Base-by-base conservation (phyloP, 2,888 invertebrate genomes). In the Macroteleia sp. region DNA sequence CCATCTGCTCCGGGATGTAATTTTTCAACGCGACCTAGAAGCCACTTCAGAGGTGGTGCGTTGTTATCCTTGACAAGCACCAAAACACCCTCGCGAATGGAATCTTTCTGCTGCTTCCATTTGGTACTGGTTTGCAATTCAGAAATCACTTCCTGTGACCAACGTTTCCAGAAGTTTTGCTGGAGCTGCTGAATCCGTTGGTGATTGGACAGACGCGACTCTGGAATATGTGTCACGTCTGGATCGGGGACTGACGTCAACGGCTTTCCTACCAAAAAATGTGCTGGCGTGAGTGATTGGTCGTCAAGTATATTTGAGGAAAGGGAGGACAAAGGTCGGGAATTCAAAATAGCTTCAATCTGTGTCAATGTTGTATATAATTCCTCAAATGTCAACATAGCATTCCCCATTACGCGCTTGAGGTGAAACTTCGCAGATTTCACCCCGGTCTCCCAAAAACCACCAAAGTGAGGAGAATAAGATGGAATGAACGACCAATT, bases 121-220 rank as follows among this genome's bases (percentile, higher is more conserved):
- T 84, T 82, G 1, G 69, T 59, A 1, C 82, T 12, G 16, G 75
- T 75, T 32, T 84, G 81, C 0, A 84, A 74, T 44, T 75, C 70
- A 12, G 74, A 54, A 1, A 86, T 14, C 10, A 85, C 87, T 32
- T 87, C 85, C 28, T 57, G 61, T 3, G 50, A 52, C 86, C 79
- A 83, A 10, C 61, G 56, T 46, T 48, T 77, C 85, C 64, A 84
- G 9, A 73, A 80, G 39, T 82, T 69, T 19, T 83, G 82, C 8
- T 44, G 20, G 8, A 79, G 5, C 2, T 71, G 48, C 46, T 83
- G 82, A 0, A 85, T 14, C 1, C 42, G 32, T 32, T 85, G 80
- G 78, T 79, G 87, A 0, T 79, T 48, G 5, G 41, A 22, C n/a
- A 85, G 39, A 1, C 81, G 66, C 32, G 25, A 25, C 25, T 25